Base-by-base conservation (phyloP, 1,140 invertebrate species). In the Venustaconcha ellipsiformis region DNA sequence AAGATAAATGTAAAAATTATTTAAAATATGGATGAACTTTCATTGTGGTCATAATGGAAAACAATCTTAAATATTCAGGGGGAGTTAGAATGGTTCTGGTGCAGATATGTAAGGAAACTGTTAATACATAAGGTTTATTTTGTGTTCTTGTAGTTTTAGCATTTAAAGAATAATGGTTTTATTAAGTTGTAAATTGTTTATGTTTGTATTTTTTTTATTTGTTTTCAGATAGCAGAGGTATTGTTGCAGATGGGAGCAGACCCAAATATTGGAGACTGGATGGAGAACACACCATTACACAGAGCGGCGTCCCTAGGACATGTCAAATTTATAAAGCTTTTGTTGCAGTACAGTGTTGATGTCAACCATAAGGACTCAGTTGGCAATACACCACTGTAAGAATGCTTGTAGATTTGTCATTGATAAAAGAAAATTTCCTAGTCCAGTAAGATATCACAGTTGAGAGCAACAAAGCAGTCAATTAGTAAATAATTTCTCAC, bases 301-400 rank as follows among this genome's bases (percentile, higher is more conserved):
- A 91, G 95, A 86, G 94, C 95, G 26, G 94, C 95, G 15, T 94
- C 94, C n/a, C 94, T 95, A 89, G 95, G 95, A 65, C 93, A 95
- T 87, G 90, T 89, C 11, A 91, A 92, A 57, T 92, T 96, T 79
- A 92, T 96, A 0, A 92, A 94, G 82, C 83, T 95, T 5, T 88
- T 97, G 14, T 81, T 96, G 12, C 89, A 92, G 37, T 89, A 91
- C 77, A 89, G 89, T 62, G 91, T 91, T 57, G 81, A 87, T 74
- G 70, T 88, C 11, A 92, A 95, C 87, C 78, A 88, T 48, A 90
- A 88, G 72, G 94, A 95, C 87, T 80, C 83, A 14, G 92, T 93
- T 84, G 94, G 94, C 63, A 94, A 94, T 83, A 94, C 94, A 20
- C 92, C 94, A 14, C 87, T 96, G 89, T 93, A 90, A 91, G 91